phyloP scores from a whole-genome alignment of 2,888 invertebrate genomes.

The Aleiodes alternator region DNA sequence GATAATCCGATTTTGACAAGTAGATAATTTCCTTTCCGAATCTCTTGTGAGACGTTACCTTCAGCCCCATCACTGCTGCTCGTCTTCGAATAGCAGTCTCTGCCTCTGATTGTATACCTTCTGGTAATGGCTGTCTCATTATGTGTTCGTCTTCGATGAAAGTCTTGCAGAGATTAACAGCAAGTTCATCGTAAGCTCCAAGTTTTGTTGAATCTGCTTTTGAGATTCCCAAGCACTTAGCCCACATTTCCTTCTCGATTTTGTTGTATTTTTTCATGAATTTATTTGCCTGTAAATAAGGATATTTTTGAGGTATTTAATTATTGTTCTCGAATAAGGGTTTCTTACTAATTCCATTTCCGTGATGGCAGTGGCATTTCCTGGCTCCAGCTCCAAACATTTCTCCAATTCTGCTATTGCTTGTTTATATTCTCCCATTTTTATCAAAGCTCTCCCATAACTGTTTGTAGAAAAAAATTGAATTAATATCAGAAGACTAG shows the following conservation, averaged over 20 bases:
- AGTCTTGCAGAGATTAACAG: conserved; percentile 75
- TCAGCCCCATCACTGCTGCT: conserved; percentile 76
- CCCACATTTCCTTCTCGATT: conserved; percentile 72
- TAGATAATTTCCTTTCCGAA: conserved; percentile 62
- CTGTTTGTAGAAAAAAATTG: conserved; percentile 75
- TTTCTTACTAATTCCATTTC: conserved; percentile 77
- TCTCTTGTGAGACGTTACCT: conserved; percentile 68
- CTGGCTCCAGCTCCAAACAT: conserved; percentile 78
- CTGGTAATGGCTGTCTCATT: conserved; percentile 77
- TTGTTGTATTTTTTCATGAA: conserved; percentile 68
- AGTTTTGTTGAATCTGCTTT: conserved; percentile 48
- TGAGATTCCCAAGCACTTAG: conserved; percentile 64
- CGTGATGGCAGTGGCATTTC: conserved; percentile 77
- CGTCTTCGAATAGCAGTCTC: conserved; percentile 75
- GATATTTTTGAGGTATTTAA: background rate
- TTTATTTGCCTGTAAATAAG: conserved; percentile 59
- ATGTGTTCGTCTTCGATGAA: conserved; percentile 76
- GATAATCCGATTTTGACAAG: conserved; percentile 52
- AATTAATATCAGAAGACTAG: conserved; percentile 22
- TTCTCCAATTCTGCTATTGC: conserved; percentile 79
- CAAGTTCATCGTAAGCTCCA: conserved; percentile 70
- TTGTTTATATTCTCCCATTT: conserved; percentile 78
- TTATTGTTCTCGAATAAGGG: too few relatives aligned
- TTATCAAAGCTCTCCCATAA: conserved; percentile 82
- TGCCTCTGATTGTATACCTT: conserved; percentile 75